Percentiles rank a stretch among this genome's conserved stretches.
Evolutionary conservation across 2,888 invertebrate species (phyloP).

Genomic region (Spodoptera picta): DNA sequence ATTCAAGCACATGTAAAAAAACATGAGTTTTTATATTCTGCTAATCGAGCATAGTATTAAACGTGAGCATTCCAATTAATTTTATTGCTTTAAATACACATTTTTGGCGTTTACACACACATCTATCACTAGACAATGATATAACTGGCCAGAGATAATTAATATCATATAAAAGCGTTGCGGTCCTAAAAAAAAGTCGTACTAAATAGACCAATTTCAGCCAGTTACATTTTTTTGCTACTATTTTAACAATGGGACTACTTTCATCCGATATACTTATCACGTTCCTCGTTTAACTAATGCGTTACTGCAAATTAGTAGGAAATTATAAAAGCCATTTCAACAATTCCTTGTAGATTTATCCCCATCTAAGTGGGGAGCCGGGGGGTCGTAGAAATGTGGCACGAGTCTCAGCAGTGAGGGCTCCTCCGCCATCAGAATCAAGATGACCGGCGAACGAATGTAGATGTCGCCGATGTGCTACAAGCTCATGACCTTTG

Average conservation of each 20-base stretch:
- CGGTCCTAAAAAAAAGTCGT: slow-evolving; percentile 8
- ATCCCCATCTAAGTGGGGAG: slow-evolving; percentile 84
- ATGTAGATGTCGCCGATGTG: slow-evolving; percentile 80
- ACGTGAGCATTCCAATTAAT: slow-evolving; percentile 39
- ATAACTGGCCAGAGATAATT: slow-evolving; percentile 15
- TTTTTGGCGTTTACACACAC: slow-evolving; percentile 35
- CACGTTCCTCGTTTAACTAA: slow-evolving; percentile 42
- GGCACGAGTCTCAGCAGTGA: slow-evolving; percentile 82
- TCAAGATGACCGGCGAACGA: slow-evolving; percentile 80
- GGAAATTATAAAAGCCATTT: slow-evolving; percentile 39
- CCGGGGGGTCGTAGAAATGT: slow-evolving; percentile 82
- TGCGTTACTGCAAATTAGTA: slow-evolving; percentile 50
- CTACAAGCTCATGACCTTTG: slow-evolving; percentile 78
- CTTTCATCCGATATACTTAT: slow-evolving; percentile 18
- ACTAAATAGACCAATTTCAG: slow-evolving; percentile 2
- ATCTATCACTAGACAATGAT: slow-evolving; percentile 43
- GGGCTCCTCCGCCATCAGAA: slow-evolving; percentile 67
- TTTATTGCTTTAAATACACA: slow-evolving; percentile 57
- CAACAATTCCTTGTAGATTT: slow-evolving; percentile 53
- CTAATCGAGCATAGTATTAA: slow-evolving; percentile 23
- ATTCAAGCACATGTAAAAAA: too few relatives aligned
- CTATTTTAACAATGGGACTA: slow-evolving; percentile 19
- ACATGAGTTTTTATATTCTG: too few relatives aligned
- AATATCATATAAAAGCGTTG: slow-evolving; percentile 17
- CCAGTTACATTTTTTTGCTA: slow-evolving; percentile 14